Base-by-base conservation (phyloP, 2,797 vertebrate species). In the Bryconaethiops microstoma region DNA sequence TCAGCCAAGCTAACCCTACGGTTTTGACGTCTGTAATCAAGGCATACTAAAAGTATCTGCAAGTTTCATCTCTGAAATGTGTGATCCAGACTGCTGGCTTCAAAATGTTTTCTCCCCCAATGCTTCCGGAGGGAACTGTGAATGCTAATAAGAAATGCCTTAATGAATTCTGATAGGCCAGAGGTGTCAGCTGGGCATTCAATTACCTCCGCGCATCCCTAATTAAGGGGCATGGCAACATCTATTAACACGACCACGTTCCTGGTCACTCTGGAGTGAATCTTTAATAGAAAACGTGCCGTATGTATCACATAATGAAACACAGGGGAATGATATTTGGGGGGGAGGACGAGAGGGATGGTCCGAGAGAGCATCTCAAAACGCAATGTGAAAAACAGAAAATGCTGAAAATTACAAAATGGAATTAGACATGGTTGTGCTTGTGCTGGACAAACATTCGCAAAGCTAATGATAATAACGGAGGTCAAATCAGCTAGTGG, bases 81-180 rank as follows among this genome's bases (percentile, higher is more conserved):
- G 62, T 79, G 69, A 83, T 71, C 59, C 64, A 73, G 63, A 52
- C 50, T 17, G 69, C 42, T 59, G 39, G 8, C 48, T 69, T 79
- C 71, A 78, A 42, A 82, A 83, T 75, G 50, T 60, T 75, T 71
- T 60, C 52, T 76, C 59, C 60, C 68, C 42, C 50, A 63, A 39
- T 35, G 40, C 77, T 73, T 80, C 76, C 21, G 45, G 62, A 62
- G 62, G 74, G 55, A 67, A 4, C 63, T 23, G 54, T 60, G 63
- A 84, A 84, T 67, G 74, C 74, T 77, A 77, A 83, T 79, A 67
- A 12, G 45, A 62, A 85, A 81, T 21, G 64, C 48, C 80, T 79
- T 85, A 71, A 85, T 85, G 79, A 81, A 82, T 87, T 83, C 81
- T 83, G 77, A 87, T 82, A 78, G 86, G 83, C 83, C 67, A 70